Base-by-base conservation (phyloP, 2,888 invertebrate genomes). In the Orthosia incerta region DNA sequence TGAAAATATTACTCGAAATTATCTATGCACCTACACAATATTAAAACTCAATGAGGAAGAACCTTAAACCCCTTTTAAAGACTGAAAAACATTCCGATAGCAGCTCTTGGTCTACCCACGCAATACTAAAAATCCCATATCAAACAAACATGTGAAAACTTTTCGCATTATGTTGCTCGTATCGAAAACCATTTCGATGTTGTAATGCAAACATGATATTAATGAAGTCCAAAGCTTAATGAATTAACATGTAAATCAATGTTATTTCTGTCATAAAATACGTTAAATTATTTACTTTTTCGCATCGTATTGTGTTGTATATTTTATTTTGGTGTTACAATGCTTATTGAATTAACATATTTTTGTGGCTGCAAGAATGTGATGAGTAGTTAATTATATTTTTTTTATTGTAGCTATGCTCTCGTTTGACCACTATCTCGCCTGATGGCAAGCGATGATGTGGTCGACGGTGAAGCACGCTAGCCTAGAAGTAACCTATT, bases 191-290 rank as follows among this genome's bases (percentile, higher is more conserved):
- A 83, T 89, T 86, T 67, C 75, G 31, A 67, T 76, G 72, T 74
- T 82, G 76, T 85, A 84, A 86, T 86, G 82, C 79, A 85, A 87
- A 88, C 84, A 86, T 74, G 70, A 62, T 83, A 82, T 79, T 86
- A 83, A 87, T 88, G 82, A 88, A 88, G 76, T 85, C 69, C 74
- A 20, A 62, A 46, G 71, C 69, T 74, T 80, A 86, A 86, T 88
- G 55, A 78, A 76, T 71, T 75, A 77, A 72, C 59, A n/a, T 65
- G 64, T 79, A 64, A 80, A 70, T 79, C 65, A 77, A 80, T 77
- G 66, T 80, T 79, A 82, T 76, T 79, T 64, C 20, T 71, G 51
- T 13, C 46, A 65, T 71, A 20, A 59, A 74, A 68, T 70, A 75
- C 56, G 51, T 55, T 59, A 55, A 18, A 65, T 65, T 76, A 65